Base-by-base conservation (phyloP, 2,113 vertebrate genomes). In the Podiceps cristatus region DNA sequence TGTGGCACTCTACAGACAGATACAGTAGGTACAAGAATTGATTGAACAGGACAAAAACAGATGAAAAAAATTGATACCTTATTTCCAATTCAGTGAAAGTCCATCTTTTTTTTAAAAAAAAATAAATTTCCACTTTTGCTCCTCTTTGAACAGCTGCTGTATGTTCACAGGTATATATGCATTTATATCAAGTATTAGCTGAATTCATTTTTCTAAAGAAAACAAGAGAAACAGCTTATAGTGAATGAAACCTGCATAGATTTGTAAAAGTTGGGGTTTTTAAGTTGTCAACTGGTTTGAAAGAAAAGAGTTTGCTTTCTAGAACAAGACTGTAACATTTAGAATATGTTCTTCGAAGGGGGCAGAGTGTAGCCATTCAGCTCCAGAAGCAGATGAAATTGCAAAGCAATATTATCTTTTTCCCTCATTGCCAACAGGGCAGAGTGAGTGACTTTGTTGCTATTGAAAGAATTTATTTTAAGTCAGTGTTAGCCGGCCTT, bases 151-250 rank as follows among this genome's bases (percentile, higher is more conserved):
- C 29, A 93, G 78, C 42, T 90, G 58, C 37, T 93, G 29, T 47
- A 52, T 40, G 40, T 72, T 85, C 85, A 91, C 37, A 77, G 49
- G 37, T 25, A 90, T 31, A 75, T 35, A 84, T 90, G 68, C 35
- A 72, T 80, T 87, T 77, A 87, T 88, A 87, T 76, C 80, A 80
- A 75, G 72, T 49, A 86, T 69, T 75, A 89, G 47, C 62, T 80
- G 73, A 90, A 90, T 80, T 90, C 29, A 63, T 75, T 94, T 90
- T 83, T 83, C 50, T 87, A 67, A 80, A 67, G 86, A 84, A 89
- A 92, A 84, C 31, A 50, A 45, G 50, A 55, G 64, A 42, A 44
- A 18, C 44, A 29, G 74, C 47, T 84, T 87, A 62, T 37, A 55
- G 42, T 40, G 72, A 92, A 67, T 62, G 71, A 83, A 86, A 86